Evolutionary conservation across 2,797 vertebrate species (phyloP).

Genomic region (Peromyscus nudipes): DNA sequence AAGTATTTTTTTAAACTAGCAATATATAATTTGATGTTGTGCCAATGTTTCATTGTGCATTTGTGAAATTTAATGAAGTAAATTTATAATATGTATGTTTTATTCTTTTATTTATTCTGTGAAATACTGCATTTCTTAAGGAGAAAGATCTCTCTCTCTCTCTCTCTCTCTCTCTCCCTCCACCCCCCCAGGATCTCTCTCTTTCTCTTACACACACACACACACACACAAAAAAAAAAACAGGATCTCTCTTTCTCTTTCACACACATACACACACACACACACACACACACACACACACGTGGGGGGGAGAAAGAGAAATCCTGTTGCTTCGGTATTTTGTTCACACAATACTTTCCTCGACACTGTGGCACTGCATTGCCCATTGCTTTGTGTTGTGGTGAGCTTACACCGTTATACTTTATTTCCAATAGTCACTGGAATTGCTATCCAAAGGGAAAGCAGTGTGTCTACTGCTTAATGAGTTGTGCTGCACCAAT

Average conservation of each 20-base stretch:
- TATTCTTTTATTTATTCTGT: background rate
- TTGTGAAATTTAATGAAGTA: conserved; percentile 53
- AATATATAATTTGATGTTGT: background rate
- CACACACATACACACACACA: background rate
- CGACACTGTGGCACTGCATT: background rate
- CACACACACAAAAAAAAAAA: no score
- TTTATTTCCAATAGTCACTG: background rate
- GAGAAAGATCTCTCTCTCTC: background rate
- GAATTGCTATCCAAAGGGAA: background rate
- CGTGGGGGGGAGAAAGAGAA: background rate
- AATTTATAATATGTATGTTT: background rate
- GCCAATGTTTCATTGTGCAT: background rate
- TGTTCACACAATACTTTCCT: conserved; percentile 6
- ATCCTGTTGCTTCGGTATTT: background rate
- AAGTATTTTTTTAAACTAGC: background rate
- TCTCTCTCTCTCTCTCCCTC: no score
- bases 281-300: background rate
- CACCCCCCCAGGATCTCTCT: no score
- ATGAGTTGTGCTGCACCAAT: background rate
- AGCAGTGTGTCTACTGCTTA: background rate
- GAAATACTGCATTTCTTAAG: conserved; percentile 19
- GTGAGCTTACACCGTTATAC: background rate
- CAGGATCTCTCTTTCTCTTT: no score
- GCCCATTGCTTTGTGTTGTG: background rate
- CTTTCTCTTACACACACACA: background rate